phyloP scores from a whole-genome alignment of 2,888 invertebrate genomes.

The Ceriagrion tenellum region DNA sequence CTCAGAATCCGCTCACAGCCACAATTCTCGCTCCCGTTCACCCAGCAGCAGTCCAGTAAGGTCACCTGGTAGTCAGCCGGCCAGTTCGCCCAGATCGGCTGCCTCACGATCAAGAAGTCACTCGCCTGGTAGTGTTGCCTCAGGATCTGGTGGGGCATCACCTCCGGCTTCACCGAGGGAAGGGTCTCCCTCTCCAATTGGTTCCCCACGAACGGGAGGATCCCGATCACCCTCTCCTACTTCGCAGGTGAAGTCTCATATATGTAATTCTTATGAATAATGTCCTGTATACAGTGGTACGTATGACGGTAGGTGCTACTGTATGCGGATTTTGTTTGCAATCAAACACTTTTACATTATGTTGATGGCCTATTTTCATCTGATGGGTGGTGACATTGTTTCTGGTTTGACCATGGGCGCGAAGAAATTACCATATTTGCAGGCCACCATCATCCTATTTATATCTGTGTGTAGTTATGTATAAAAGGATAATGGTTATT shows the following conservation, averaged over 20 bases:
- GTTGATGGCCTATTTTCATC: too few relatives aligned
- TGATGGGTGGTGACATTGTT: too few relatives aligned
- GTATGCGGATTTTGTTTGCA: too few relatives aligned
- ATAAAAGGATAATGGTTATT: too few relatives aligned
- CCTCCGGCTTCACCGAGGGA: conserved; percentile 22
- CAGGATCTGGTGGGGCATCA: conserved; percentile 33
- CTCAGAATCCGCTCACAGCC: conserved; percentile 29
- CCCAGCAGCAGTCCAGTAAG: conserved; percentile 8
- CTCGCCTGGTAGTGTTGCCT: not conserved
- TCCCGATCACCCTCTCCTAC: not conserved
- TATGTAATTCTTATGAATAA: too few relatives aligned
- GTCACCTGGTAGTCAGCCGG: conserved; percentile 32
- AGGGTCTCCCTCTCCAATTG: conserved; percentile 28
- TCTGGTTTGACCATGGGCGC: too few relatives aligned
- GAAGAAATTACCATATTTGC: too few relatives aligned
- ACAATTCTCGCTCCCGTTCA: conserved; percentile 42
- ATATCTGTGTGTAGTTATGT: too few relatives aligned
- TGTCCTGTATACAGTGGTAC: too few relatives aligned
- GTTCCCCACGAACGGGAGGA: not conserved
- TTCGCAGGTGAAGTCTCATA: not conserved
- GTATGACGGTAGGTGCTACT: too few relatives aligned
- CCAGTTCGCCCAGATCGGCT: conserved; percentile 24
- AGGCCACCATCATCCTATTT: too few relatives aligned
- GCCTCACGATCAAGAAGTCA: conserved; percentile 29
- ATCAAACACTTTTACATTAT: too few relatives aligned